These are phyloP conservation scores for Rambutsinella grinnellia DNA, from an alignment of 2,888 invertebrate species.

Conservation along the genomic window DNA sequence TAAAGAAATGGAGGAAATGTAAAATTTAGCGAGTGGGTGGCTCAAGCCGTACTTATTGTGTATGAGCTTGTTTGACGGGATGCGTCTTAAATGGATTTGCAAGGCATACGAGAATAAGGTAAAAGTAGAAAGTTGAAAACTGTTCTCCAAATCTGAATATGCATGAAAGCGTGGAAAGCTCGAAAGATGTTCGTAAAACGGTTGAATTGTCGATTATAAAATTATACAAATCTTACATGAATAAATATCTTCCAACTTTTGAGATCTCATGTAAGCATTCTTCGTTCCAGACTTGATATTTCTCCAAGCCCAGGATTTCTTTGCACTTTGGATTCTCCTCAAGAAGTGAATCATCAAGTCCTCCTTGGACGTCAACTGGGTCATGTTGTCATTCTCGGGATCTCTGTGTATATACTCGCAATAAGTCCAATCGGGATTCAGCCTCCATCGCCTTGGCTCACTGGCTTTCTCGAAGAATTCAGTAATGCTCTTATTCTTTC, in stretches of 20 bases:
- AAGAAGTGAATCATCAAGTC: conserved; percentile 84
- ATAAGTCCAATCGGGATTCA: conserved; percentile 65
- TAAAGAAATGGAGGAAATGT: too few relatives aligned
- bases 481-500: conserved; percentile 33
- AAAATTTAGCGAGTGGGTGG: too few relatives aligned
- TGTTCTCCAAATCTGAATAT: too few relatives aligned
- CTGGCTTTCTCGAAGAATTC: conserved; percentile 42
- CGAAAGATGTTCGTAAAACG: too few relatives aligned
- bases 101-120: too few relatives aligned
- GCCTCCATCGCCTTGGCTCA: conserved; percentile 59
- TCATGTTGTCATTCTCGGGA: conserved; percentile 72
- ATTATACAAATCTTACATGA: conserved; percentile 61
- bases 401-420: conserved; percentile 60
- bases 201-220: too few relatives aligned
- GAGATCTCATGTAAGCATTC: background rate
- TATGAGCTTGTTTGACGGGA: too few relatives aligned
- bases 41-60: too few relatives aligned
- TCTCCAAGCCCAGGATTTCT: conserved; percentile 58
- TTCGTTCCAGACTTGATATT: conserved; percentile 53
- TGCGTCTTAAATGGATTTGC: too few relatives aligned
- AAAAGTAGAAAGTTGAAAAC: too few relatives aligned
- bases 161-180: too few relatives aligned
- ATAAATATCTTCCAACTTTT: conserved; percentile 40
- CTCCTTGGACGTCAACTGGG: conserved; percentile 72
- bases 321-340: conserved; percentile 78